Evolutionary conservation across 2,113 vertebrate genomes (phyloP), one percentile per base, ranked within the genome.

Genomic region (Clarias magur): DNA sequence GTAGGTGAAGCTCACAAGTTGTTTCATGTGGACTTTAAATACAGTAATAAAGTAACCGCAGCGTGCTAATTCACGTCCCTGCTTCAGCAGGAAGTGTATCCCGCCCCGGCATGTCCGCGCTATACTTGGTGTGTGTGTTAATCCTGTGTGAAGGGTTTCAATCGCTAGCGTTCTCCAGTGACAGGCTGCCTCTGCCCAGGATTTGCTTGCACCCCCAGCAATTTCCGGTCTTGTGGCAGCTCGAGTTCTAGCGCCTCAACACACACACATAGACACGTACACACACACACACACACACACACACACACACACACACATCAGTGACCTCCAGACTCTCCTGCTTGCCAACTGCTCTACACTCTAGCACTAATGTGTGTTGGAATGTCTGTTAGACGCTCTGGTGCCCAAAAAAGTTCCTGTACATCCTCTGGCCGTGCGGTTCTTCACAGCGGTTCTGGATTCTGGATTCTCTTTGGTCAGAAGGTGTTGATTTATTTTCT

Each of bases 71-170:
- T 84, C 85, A 73, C 80, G 80, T 83, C 38, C 56, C 30, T 54
- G 73, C 53, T 76, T 62, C 53, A 60, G 67, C 21, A 85, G 68
- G 81, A 76, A 84, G 59, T 86, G 70, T 87, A 91, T 91, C 88
- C 88, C 84, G 87, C 89, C 73, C 62, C 88, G 70, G 78, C 90
- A 90, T 91, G 88, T 86, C 90, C 88, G 17, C 82, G 88, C 93
- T 94, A 94, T 92, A 93, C 88, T 93, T 91, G 95, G 94, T 94
- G 91, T 88, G 72, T 84, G 88, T 92, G 95, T 90, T 96, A 96
- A 97, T 96, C 95, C 95, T 90, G 94, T 93, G 95, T 95, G 93
- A 96, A 95, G 92, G 76, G 93, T 95, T 97, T 96, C 96, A 94
- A 95, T 93, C 96, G 95, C 94, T 95, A 95, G 93, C 93, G 94